Conservation (phyloP, 37 sponge, comb jelly and placozoan species). For the Crambe crambe region DNA sequence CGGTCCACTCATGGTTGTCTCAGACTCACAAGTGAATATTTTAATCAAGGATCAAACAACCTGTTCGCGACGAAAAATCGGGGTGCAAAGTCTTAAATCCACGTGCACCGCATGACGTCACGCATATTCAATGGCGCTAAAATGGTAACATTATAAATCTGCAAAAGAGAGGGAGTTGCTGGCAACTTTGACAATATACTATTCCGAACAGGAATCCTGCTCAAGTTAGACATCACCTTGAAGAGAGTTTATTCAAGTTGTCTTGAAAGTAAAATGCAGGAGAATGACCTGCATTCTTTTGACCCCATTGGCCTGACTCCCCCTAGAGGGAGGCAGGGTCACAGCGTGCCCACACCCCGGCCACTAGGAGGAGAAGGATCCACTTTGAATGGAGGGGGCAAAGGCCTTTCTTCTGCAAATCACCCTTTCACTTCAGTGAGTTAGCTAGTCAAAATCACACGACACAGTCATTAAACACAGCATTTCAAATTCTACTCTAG, state of each 20-base stretch:
- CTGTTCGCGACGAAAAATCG: too few relatives aligned
- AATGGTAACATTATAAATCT: neutral
- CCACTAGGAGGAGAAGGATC: constrained; percentile 16
- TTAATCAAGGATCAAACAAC: too few relatives aligned
- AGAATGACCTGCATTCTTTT: constrained; percentile 24
- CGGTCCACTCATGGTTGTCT: constrained; percentile 1
- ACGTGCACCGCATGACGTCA: too few relatives aligned
- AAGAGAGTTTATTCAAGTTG: neutral
- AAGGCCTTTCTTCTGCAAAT: neutral
- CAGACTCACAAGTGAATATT: too few relatives aligned
- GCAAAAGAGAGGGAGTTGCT: neutral
- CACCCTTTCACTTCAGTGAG: neutral
- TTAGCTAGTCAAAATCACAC: neutral
- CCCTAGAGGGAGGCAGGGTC: constrained; percentile 54
- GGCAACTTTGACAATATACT: too few relatives aligned
- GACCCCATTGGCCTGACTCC: constrained; percentile 53
- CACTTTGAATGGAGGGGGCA: neutral
- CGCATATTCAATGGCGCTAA: constrained; percentile 20
- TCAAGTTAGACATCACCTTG: too few relatives aligned
- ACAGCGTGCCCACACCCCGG: constrained; percentile 72
- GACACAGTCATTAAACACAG: neutral
- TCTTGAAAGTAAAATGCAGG: neutral
- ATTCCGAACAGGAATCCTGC: too few relatives aligned
- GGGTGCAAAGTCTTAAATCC: too few relatives aligned
- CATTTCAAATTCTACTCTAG: neutral